A percentile compares a stretch with the other conserved stretches of the same genome.
Conservation (phyloP, 2,888 invertebrate species). For the Linnaemya tessellans region DNA sequence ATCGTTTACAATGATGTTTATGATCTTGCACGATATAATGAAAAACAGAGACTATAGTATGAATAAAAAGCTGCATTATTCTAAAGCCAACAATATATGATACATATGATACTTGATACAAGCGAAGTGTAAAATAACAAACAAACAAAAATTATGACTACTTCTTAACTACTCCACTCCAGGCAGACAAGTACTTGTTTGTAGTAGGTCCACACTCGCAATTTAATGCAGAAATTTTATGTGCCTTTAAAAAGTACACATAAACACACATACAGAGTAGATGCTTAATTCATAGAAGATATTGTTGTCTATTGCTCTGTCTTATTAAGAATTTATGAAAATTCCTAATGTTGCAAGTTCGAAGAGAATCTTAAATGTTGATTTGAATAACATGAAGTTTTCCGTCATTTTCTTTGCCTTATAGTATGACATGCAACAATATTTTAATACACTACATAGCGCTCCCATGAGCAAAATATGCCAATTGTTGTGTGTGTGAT, state of each 20-base stretch:
- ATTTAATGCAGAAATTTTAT: constrained; percentile 35
- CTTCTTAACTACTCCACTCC: constrained; percentile 28
- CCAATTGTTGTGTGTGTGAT: no score
- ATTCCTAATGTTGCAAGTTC: constrained; percentile 48
- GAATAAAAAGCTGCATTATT: background rate
- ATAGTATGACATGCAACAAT: background rate
- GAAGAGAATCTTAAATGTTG: constrained; percentile 14
- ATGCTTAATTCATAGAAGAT: constrained; percentile 9
- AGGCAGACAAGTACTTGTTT: constrained; percentile 24
- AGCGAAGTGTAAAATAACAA: constrained; percentile 26
- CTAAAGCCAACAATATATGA: constrained; percentile 19
- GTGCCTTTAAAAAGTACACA: constrained; percentile 15
- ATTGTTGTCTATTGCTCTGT: constrained; percentile 12
- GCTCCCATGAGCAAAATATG: no score
- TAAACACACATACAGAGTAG: background rate
- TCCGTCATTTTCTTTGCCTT: constrained; percentile 7
- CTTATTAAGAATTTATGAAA: constrained; percentile 46
- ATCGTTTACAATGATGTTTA: constrained; percentile 58
- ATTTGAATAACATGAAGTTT: constrained; percentile 15
- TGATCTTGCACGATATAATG: constrained; percentile 57
- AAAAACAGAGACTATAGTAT: constrained; percentile 3
- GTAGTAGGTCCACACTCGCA: constrained; percentile 23
- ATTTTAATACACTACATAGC: background rate
- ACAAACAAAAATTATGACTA: constrained; percentile 2
- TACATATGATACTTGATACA: constrained; percentile 33